Evolutionary conservation across 2,888 invertebrate species (phyloP), one percentile per base, ranked within the genome.

Genomic region (Drosophila neoperkinsi): DNA sequence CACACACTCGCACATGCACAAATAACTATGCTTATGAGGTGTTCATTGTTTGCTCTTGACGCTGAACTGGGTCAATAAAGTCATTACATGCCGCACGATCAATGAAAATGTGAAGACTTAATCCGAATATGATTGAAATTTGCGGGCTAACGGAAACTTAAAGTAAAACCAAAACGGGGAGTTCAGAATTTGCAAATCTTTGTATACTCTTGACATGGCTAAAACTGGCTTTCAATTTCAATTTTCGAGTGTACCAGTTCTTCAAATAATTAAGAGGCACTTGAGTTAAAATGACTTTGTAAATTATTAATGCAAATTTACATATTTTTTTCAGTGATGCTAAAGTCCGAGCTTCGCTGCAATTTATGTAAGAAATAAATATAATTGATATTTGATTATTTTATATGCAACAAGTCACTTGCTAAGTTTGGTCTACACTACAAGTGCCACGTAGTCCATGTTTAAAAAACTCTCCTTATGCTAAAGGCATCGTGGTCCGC

Each of bases 31-130:
- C 71, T 78, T 70, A 86, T 77, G 88, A 85, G 88, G 90, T 85
- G 85, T 85, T 86, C 89, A 85, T 85, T 85, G 90, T 74, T 71
- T 68, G 67, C 73, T 85, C 86, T 81, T 79, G 60, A 64, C 62
- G 65, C 65, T 55, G 65, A 84, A 84, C 72, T 84, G 57, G 84
- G 84, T 84, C 90, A 84, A 85, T 90, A 76, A 82, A 65, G 71
- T 52, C 56, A 43, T 58, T 68, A 61, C 57, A 67, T 34, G 52
- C 18, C 11, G 55, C 34, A 34, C 59, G 59, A 21, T 59, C 33
- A 36, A 43, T 51, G 41, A 25, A 66, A 52, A 63, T 49, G 31
- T 41, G 46, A 18, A 51, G 34, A 59, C 33, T 57, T 31, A 50
- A 62, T 69, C n/a, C 33, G 16, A 33, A 38, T 53, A 55, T 56